A percentile compares a stretch with the other conserved stretches of the same genome.
These are phyloP conservation scores for Maconellicoccus hirsutus DNA, from an alignment of 1,140 invertebrate species.

Conservation along the genomic window DNA sequence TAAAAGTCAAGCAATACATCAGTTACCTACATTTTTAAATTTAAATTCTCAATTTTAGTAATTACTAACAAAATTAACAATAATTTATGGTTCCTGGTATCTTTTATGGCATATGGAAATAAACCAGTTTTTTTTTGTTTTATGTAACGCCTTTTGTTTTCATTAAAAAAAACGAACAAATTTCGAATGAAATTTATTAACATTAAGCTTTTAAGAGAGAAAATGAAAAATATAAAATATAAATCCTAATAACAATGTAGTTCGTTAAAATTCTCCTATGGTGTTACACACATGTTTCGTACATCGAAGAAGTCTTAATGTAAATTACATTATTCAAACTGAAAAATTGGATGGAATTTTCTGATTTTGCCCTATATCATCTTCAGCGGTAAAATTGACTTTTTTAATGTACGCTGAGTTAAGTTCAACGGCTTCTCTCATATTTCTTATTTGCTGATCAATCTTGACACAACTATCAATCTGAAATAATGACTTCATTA, in stretches of 20 bases:
- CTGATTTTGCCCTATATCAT: neutral
- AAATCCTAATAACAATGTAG: neutral
- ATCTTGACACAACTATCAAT: neutral
- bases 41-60: too few relatives aligned
- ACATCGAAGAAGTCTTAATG: neutral
- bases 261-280: neutral
- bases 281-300: neutral
- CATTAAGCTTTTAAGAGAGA: neutral
- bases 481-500: too few relatives aligned
- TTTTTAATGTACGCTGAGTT: neutral
- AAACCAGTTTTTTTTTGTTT: neutral
- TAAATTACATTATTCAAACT: neutral
- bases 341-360: neutral
- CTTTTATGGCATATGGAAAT: neutral
- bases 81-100: neutral
- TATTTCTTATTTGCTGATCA: slow-evolving; percentile 1
- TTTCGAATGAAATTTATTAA: neutral
- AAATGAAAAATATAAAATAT: neutral
- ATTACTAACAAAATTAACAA: neutral
- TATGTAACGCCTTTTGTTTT: neutral
- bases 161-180: neutral
- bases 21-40: neutral
- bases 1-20: neutral
- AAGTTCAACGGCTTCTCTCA: slow-evolving; percentile 6
- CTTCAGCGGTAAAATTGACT: neutral